Conservation (phyloP, 2,888 invertebrate species). For the Argynnis bischoffii region DNA sequence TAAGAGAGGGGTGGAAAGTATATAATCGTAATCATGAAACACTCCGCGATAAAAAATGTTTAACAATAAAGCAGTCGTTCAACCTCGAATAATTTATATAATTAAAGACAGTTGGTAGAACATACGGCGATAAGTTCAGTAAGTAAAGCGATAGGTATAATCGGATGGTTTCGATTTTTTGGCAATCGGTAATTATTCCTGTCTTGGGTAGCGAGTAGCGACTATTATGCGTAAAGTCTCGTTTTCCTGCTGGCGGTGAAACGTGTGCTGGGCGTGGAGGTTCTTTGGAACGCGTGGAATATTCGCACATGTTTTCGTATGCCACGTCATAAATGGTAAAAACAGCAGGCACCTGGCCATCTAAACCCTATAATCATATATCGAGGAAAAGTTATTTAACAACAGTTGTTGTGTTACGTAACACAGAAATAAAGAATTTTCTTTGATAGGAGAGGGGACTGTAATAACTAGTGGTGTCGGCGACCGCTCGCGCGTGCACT, state of each 20-base stretch:
- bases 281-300: constrained; percentile 47
- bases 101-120: constrained; percentile 50
- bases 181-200: constrained; percentile 61
- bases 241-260: constrained; percentile 72
- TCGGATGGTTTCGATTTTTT: constrained; percentile 58
- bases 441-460: constrained; percentile 45
- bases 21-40: constrained; percentile 31
- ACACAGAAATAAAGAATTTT: constrained; percentile 33
- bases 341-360: constrained; percentile 32
- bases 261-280: constrained; percentile 43
- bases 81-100: constrained; percentile 54
- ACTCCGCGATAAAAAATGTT: constrained; percentile 52
- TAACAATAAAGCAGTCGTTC: constrained; percentile 65
- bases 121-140: constrained; percentile 44
- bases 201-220: constrained; percentile 40
- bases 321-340: constrained; percentile 51
- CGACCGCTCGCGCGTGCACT: constrained; percentile 77
- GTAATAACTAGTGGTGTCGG: constrained; percentile 66
- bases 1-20: constrained; percentile 34
- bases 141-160: constrained; percentile 47
- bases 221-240: constrained; percentile 63
- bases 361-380: constrained; percentile 27
- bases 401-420: constrained; percentile 30
- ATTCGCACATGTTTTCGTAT: constrained; percentile 46
- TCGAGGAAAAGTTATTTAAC: constrained; percentile 27